Base-by-base conservation (phyloP, 2,113 vertebrate genomes). In the Felis catus region DNA sequence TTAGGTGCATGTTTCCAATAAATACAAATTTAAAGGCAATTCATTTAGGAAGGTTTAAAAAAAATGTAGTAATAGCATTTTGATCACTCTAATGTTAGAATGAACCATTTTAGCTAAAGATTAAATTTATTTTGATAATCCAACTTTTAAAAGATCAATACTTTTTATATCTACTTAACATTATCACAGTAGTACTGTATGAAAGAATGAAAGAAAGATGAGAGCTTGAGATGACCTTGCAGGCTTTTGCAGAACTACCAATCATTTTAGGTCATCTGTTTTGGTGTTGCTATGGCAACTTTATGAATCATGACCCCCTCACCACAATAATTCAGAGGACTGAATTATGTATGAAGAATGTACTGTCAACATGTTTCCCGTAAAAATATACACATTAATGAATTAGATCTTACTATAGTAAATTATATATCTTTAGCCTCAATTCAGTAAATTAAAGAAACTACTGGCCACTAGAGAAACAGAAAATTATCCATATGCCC, bases 221-320 rank as follows among this genome's bases (percentile, higher is more conserved):
- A 85, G 66, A 68, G 48, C n/a, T 93, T 25, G 79, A 89, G 65
- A 89, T 89, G 58, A 95, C 51, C 19, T 78, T 90, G 21, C 31
- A 96, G 25, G 31, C 23, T 94, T 96, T 97, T 71, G 91, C 68
- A 95, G 80, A 94, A 94, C 55, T 76, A 92, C 36, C 71, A 58
- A 80, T 97, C 61, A 71, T 70, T 70, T 41, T 68, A 92, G 15
- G 87, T 76, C 25, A 79, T 76, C 76, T 85, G 33, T 89, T 96
- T 89, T 83, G 79, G 89, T 68, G 81, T 36, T 94, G 41, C 83
- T 95, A 96, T 41, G 91, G 36, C 7, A 70, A 94, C 63, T 66
- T 89, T 45, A 94, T 45, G 74, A 94, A 78, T 87, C 74, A 90
- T 31, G 19, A 82, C 29, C 39, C 33, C 2, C 18, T 36, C 10